These are phyloP conservation scores for Magallana nippona DNA, from an alignment of 2,888 invertebrate species.

Conservation along the genomic window DNA sequence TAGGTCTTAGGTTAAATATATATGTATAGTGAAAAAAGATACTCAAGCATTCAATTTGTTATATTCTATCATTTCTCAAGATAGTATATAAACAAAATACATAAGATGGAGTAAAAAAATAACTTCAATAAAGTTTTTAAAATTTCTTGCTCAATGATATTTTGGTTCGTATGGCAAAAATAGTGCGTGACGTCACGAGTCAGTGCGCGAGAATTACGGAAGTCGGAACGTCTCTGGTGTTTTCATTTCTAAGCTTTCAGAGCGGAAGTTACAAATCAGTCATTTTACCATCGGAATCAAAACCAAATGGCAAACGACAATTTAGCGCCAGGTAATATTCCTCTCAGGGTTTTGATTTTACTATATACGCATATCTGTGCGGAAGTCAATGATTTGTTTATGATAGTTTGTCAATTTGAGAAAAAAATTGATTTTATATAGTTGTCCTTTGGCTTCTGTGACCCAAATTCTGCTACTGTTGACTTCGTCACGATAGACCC, in stretches of 20 bases:
- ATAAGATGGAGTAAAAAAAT: too few species aligned
- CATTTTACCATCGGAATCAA: slow-evolving; percentile 36
- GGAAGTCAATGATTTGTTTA: too few species aligned
- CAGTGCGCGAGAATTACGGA: slow-evolving; percentile 52
- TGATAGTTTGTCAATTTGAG: too few species aligned
- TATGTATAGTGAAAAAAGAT: background rate
- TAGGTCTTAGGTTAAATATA: slow-evolving; percentile 18
- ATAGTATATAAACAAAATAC: too few species aligned
- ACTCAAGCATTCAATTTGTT: background rate
- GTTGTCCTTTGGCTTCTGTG: background rate
- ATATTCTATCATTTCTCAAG: background rate
- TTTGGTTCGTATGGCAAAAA: slow-evolving; percentile 62
- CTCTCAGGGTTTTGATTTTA: background rate
- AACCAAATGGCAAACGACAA: slow-evolving; percentile 48
- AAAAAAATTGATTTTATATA: background rate
- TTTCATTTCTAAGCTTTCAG: background rate
- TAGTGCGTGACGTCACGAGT: slow-evolving; percentile 62
- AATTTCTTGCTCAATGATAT: slow-evolving; percentile 44
- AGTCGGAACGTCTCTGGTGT: slow-evolving; percentile 41
- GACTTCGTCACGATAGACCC: background rate
- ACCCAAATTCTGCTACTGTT: slow-evolving; percentile 17
- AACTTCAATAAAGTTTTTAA: background rate
- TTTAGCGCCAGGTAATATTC: slow-evolving; percentile 44
- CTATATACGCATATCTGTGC: background rate
- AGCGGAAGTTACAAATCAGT: slow-evolving; percentile 36